A percentile compares a stretch with the other conserved stretches of the same genome.
These are phyloP conservation scores for Lobophora halterata DNA, from an alignment of 2,888 invertebrate genomes.

Conservation along the genomic window DNA sequence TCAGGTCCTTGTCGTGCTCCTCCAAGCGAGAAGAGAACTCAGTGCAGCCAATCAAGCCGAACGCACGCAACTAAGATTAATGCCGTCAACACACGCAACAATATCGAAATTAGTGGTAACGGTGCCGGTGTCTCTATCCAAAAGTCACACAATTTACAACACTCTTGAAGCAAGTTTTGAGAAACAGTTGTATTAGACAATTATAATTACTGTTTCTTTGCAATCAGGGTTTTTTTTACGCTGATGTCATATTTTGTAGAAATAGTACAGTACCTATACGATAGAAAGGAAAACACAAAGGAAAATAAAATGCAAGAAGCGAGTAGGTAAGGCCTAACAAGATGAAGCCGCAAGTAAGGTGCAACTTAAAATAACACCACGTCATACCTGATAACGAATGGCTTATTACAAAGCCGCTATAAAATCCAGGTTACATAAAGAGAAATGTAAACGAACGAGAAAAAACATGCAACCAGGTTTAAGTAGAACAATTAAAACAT, in stretches of 20 bases:
- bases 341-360: constrained; percentile 29
- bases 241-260: too few species aligned
- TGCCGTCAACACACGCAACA: constrained; percentile 52
- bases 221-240: too few species aligned
- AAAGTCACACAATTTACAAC: constrained; percentile 21
- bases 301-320: background rate
- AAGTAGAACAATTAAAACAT: constrained; percentile 18
- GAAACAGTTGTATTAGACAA: constrained; percentile 21
- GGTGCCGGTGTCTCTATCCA: constrained; percentile 32
- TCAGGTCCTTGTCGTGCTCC: constrained; percentile 42
- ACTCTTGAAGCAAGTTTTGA: constrained; percentile 14
- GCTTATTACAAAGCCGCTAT: constrained; percentile 41
- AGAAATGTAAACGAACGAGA: constrained; percentile 34
- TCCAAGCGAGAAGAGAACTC: constrained; percentile 36
- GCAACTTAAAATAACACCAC: constrained; percentile 50
- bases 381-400: constrained; percentile 51
- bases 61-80: constrained; percentile 55
- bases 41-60: constrained; percentile 52
- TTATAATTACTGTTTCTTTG: constrained; percentile 17
- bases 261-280: too few species aligned
- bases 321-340: constrained; percentile 3
- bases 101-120: constrained; percentile 45
- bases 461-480: constrained; percentile 19
- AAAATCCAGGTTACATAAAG: constrained; percentile 46
- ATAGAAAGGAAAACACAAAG: too few species aligned